Base-by-base conservation (phyloP, 1,140 invertebrate species). In the Fopius arisanus region DNA sequence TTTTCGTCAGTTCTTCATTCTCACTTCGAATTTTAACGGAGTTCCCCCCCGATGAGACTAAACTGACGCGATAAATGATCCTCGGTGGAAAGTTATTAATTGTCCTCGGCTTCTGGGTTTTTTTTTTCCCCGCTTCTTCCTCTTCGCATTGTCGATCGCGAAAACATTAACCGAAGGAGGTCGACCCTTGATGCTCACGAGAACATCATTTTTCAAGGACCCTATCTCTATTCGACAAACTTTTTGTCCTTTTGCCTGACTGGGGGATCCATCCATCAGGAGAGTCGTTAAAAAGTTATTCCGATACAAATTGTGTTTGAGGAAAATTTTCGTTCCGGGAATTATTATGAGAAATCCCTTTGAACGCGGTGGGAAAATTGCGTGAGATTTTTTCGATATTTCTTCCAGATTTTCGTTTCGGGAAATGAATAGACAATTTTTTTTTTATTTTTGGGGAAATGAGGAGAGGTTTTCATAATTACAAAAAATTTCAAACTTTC, bases 41-140 rank as follows among this genome's bases (percentile, higher is more conserved):
- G 7, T 68, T 21, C 40, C 26, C 67, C 29, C 41, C 65, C 23
- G 26, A 65, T 48, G 40, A 65, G 75, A 73, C 84, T 86, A 86
- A 88, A 88, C 85, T 86, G 86, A 86, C 86, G 86, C 86, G 84
- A 88, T 88, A 88, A 87, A 88, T 87, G 86, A 87, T 88, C 81
- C 83, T 81, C 82, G 79, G 72, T 80, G 77, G 81, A 83, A 85
- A 84, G 82, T 87, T 88, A 88, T 88, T 88, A 87, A 88, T 88
- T 87, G 85, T 86, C 81, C 74, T 76, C 65, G 77, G 26, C 71
- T 54, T 67, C 63, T 75, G 79, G 77, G 71, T 79, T 65, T 67
- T 74, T 77, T 78, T 77, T 78, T 76, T 75, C 68, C 26, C 73
- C 72, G 75, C 62, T 79, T 81, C 82, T 83, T 81, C 81, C 82